Percentiles rank a stretch among this genome's conserved stretches.
These are phyloP conservation scores for Callospermophilus lateralis DNA, from an alignment of 2,113 vertebrate genomes.

Conservation along the genomic window DNA sequence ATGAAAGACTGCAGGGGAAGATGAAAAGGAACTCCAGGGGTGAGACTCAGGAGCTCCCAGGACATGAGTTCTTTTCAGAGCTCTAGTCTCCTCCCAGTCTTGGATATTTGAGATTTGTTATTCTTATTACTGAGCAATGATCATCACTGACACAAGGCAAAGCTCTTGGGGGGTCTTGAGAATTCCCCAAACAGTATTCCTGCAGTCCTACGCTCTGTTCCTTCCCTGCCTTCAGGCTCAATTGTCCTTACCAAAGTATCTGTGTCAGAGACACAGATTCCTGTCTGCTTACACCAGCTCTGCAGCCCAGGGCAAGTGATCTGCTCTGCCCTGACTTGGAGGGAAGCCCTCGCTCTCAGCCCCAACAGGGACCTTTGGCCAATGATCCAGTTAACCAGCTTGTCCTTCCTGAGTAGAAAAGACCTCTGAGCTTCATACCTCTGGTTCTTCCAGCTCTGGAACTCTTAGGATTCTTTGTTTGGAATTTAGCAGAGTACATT, in stretches of 20 bases:
- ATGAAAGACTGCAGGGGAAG: not conserved
- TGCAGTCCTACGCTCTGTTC: not conserved
- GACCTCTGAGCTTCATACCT: not conserved
- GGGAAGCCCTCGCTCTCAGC: not conserved
- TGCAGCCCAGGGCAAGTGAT: not conserved
- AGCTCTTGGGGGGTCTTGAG: not conserved
- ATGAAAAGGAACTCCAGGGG: not conserved
- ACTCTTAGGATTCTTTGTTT: not conserved
- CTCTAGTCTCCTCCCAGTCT: not conserved
- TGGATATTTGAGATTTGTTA: not conserved
- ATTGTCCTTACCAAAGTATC: not conserved
- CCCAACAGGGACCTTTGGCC: not conserved
- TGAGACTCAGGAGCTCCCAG: not conserved
- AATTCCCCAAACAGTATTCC: not conserved
- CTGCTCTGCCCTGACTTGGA: not conserved
- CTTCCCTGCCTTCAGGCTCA: not conserved
- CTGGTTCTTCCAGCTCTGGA: not conserved
- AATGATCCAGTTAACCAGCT: not conserved
- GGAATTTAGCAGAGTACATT: not conserved
- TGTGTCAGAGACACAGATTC: not conserved
- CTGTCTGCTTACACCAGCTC: not conserved
- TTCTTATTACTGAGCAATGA: not conserved
- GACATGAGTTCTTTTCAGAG: not conserved
- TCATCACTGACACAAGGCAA: not conserved
- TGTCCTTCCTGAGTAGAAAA: not conserved